These are phyloP conservation scores for Chloromyia formosa DNA, from an alignment of 2,888 invertebrate species.

Conservation along the genomic window DNA sequence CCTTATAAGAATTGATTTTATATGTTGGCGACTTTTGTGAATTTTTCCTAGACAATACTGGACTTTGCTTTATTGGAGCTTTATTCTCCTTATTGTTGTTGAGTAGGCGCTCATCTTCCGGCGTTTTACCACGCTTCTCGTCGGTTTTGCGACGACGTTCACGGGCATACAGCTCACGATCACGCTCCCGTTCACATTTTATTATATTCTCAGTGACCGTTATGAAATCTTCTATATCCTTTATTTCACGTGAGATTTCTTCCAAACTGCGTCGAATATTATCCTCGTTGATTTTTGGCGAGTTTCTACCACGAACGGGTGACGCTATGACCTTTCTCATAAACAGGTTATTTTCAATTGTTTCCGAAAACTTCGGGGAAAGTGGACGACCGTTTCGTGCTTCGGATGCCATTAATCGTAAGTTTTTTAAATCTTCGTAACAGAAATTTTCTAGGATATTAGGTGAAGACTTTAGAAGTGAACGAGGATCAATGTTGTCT, in stretches of 20 bases:
- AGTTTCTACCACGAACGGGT: constrained; percentile 48
- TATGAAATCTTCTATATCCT: constrained; percentile 63
- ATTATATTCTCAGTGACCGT: constrained; percentile 62
- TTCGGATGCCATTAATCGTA: constrained; percentile 51
- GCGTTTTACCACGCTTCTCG: constrained; percentile 47
- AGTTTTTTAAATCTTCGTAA: constrained; percentile 58
- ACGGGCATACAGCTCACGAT: constrained; percentile 54
- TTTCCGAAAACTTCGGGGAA: constrained; percentile 60
- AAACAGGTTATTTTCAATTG: constrained; percentile 61
- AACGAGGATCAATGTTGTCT: constrained; percentile 52
- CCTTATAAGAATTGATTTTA: constrained; percentile 62
- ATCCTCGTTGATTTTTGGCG: constrained; percentile 55
- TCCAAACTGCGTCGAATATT: constrained; percentile 62
- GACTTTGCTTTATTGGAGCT: constrained; percentile 40
- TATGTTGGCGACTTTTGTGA: constrained; percentile 56
- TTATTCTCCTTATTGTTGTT: constrained; percentile 45
- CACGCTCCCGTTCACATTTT: constrained; percentile 58
- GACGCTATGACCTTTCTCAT: constrained; percentile 61
- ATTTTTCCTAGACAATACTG: constrained; percentile 51
- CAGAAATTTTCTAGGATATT: constrained; percentile 62
- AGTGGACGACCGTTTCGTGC: constrained; percentile 49
- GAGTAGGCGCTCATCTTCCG: constrained; percentile 49
- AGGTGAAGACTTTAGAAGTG: constrained; percentile 61
- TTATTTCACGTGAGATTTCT: constrained; percentile 63
- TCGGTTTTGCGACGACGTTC: constrained; percentile 52